phyloP scores from a whole-genome alignment of 2,888 invertebrate genomes.

The Strigamia transsilvanica region DNA sequence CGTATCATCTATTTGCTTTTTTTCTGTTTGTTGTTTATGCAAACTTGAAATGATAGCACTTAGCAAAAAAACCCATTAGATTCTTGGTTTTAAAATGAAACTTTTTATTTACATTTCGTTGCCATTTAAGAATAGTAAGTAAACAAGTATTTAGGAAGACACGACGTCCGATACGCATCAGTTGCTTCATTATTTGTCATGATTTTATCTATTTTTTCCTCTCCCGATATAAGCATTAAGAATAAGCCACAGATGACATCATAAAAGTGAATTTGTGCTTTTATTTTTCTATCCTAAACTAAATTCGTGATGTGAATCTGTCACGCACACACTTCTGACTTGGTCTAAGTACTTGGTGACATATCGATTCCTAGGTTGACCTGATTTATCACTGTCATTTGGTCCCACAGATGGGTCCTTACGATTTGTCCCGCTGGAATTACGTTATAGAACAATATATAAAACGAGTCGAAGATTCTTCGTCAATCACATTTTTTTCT shows the following conservation, averaged over 20 bases:
- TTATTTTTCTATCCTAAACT: constrained; percentile 13
- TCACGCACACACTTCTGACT: constrained; percentile 42
- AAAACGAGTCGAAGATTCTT: constrained; percentile 21
- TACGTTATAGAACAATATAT: background rate
- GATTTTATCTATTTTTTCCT: background rate
- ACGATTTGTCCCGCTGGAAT: constrained; percentile 35
- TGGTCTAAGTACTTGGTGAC: constrained; percentile 23
- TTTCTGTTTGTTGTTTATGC: too few species aligned
- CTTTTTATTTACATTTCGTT: background rate
- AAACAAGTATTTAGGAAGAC: background rate
- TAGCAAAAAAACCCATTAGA: background rate
- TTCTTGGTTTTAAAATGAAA: background rate
- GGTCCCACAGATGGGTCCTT: constrained; percentile 30
- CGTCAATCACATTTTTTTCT: constrained; percentile 6
- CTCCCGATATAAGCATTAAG: too few species aligned
- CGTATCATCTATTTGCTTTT: too few species aligned
- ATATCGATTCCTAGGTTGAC: constrained; percentile 16
- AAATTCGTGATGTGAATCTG: constrained; percentile 19
- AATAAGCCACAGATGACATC: background rate
- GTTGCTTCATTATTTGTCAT: background rate
- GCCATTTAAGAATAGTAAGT: background rate
- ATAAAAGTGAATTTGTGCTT: constrained; percentile 48
- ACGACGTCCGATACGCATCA: background rate
- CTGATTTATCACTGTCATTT: constrained; percentile 48
- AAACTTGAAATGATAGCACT: background rate